Evolutionary conservation across 2,113 vertebrate genomes (phyloP).

Genomic region (Petroica traversi): DNA sequence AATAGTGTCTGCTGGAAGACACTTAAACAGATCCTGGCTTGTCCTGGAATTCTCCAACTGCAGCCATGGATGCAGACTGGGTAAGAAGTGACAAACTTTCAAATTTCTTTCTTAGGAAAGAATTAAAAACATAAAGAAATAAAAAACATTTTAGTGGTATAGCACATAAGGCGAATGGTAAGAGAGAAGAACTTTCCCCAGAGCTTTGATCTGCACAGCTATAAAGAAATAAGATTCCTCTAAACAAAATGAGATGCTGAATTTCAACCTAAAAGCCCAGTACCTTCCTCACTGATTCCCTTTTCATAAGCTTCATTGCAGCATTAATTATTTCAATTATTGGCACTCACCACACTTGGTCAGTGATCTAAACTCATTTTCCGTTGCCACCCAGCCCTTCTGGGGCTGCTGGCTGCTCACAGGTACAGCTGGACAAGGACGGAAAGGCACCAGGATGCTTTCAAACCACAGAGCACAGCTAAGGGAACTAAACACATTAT

Average conservation of each 20-base stretch:
- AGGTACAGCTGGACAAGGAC: neutral
- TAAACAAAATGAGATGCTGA: neutral
- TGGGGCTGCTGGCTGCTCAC: neutral
- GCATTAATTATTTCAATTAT: neutral
- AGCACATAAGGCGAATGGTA: neutral
- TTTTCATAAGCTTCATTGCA: neutral
- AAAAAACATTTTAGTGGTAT: neutral
- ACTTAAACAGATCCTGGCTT: neutral
- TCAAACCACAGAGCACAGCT: neutral
- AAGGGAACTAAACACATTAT: constrained; percentile 7
- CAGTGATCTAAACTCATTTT: neutral
- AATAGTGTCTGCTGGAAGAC: neutral
- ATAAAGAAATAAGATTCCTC: neutral
- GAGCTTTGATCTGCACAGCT: neutral
- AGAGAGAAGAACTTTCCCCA: neutral
- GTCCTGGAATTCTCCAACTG: neutral
- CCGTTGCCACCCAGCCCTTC: neutral
- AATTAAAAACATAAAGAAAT: neutral
- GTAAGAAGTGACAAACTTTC: neutral
- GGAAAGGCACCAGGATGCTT: neutral
- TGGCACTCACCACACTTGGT: neutral
- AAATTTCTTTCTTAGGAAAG: neutral
- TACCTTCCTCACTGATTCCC: fast-evolving
- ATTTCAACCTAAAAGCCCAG: neutral
- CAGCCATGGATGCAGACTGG: neutral